phyloP scores from a whole-genome alignment of 2,888 invertebrate species.

The Agrypnus murinus region DNA sequence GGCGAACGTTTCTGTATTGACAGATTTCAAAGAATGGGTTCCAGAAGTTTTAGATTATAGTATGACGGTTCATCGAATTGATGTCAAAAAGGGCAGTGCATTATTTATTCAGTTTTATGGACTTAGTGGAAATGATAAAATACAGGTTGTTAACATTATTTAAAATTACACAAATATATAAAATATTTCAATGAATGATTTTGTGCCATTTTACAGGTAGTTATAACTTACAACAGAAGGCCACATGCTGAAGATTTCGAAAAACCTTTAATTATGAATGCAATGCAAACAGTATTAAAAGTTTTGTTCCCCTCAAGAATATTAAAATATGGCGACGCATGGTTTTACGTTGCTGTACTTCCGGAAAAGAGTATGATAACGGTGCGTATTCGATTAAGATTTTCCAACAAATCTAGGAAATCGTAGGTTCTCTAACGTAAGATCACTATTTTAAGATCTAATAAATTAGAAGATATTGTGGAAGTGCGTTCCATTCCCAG shows the following conservation, averaged over 20 bases:
- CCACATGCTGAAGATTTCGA: slow-evolving; percentile 27
- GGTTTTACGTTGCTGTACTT: slow-evolving; percentile 42
- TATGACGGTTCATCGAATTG: slow-evolving; percentile 36
- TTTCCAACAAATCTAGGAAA: no score
- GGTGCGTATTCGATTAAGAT: no score
- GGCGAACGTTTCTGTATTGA: slow-evolving; percentile 31
- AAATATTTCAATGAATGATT: neutral
- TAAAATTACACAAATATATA: neutral
- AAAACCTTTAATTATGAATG: neutral
- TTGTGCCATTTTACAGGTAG: slow-evolving; percentile 11
- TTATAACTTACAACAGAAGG: slow-evolving; percentile 34
- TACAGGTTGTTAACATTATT: neutral
- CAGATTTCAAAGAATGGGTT: slow-evolving; percentile 18
- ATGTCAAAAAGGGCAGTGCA: slow-evolving; percentile 2
- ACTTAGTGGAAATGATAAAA: neutral
- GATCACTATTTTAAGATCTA: no score
- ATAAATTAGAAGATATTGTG: no score
- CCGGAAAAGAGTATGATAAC: slow-evolving; percentile 24
- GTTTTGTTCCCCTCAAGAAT: neutral
- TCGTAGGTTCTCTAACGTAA: no score
- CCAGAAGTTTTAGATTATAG: neutral
- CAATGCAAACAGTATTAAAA: neutral
- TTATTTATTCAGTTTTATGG: slow-evolving; percentile 23
- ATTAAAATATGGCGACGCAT: slow-evolving; percentile 30
- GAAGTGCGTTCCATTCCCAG: no score